Conservation (phyloP, 2,113 vertebrate genomes). For the Phyllostomus discolor region DNA sequence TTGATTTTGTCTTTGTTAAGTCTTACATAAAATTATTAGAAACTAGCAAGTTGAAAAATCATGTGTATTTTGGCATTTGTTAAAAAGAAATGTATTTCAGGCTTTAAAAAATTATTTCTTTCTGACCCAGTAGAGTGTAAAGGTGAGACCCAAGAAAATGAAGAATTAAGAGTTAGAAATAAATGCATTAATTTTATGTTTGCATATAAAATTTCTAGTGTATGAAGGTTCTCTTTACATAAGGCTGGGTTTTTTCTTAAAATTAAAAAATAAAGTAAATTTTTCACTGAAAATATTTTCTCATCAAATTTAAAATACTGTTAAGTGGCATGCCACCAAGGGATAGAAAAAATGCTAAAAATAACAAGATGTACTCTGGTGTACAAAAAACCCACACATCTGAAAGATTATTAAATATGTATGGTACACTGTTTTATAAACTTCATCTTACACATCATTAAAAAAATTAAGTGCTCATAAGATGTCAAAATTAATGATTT, state of each 20-base stretch:
- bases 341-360: background rate
- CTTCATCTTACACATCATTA: background rate
- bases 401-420: background rate
- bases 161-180: background rate
- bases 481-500: background rate
- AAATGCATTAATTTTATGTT: background rate
- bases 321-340: background rate
- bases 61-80: background rate
- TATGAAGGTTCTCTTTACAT: background rate
- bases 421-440: background rate
- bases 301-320: background rate
- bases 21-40: background rate
- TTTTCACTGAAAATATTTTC: background rate
- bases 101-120: background rate
- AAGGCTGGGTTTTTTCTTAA: background rate
- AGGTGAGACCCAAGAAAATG: background rate
- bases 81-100: background rate
- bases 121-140: background rate
- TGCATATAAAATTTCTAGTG: background rate
- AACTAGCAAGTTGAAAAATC: background rate
- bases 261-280: background rate
- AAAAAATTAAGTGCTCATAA: background rate
- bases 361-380: background rate
- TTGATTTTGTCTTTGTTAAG: conserved; percentile 1
- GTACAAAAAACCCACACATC: background rate